Evolutionary conservation across 53 echinoderm and acorn worm genomes (phyloP).

Genomic region (Arbacia lixula): DNA sequence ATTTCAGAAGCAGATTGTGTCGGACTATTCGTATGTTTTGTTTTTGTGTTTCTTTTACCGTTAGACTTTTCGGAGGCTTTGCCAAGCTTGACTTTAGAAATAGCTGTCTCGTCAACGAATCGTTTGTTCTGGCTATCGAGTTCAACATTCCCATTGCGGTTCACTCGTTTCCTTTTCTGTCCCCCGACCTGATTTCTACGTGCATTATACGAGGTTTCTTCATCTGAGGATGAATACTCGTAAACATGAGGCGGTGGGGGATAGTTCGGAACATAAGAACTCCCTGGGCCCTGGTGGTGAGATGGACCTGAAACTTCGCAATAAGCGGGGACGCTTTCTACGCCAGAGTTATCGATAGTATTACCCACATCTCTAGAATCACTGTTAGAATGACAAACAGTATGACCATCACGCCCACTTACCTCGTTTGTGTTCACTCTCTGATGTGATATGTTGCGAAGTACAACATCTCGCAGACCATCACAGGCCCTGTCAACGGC

Average conservation of each 20-base stretch:
- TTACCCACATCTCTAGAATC: constrained; percentile 15
- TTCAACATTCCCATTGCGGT: background rate
- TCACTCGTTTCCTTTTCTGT: background rate
- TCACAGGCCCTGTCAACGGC: background rate
- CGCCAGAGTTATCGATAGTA: too few species aligned
- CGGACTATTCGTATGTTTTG: background rate
- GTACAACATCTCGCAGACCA: background rate
- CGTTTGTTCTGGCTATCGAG: background rate
- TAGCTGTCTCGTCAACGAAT: background rate
- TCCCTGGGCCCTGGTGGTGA: constrained; percentile 15
- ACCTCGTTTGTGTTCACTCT: background rate
- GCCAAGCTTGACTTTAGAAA: too few species aligned
- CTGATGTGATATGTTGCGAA: background rate
- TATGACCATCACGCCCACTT: background rate
- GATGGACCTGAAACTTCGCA: too few species aligned
- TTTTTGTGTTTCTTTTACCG: constrained; percentile 10
- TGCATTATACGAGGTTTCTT: background rate
- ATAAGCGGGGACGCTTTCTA: background rate
- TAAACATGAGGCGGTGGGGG: too few species aligned
- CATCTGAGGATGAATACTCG: background rate
- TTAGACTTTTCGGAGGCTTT: background rate
- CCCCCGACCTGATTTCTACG: background rate
- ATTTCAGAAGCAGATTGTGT: too few species aligned
- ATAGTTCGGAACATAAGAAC: too few species aligned
- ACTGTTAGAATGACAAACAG: background rate